Evolutionary conservation across 2,888 invertebrate genomes (phyloP).

Genomic region (Eremobia ochroleuca): DNA sequence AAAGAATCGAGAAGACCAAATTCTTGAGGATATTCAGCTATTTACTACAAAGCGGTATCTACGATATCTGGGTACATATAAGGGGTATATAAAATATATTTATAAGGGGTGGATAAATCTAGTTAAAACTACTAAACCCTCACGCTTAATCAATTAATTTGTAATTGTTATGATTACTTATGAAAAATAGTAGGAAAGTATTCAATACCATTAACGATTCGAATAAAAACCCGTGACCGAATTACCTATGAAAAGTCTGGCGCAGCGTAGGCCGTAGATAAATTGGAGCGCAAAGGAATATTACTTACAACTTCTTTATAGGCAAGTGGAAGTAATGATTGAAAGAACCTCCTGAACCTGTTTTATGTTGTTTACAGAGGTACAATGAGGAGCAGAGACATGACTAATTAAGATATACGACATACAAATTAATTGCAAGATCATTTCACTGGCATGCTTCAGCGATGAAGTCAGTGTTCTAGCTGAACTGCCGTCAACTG

Average conservation of each 20-base stretch:
- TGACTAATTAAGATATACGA: slow-evolving; percentile 74
- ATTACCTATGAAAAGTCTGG: background rate
- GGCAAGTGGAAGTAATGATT: slow-evolving; percentile 16
- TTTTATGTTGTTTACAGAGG: slow-evolving; percentile 34
- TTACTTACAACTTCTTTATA: background rate
- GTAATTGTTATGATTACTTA: background rate
- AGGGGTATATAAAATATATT: too few relatives aligned
- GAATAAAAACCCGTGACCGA: background rate
- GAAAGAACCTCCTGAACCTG: slow-evolving; percentile 26
- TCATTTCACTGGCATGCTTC: slow-evolving; percentile 73
- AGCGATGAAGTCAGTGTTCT: slow-evolving; percentile 76
- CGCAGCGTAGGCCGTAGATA: background rate
- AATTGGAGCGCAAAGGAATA: slow-evolving; percentile 10
- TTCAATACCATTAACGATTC: background rate
- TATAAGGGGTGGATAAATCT: background rate
- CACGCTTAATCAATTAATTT: background rate
- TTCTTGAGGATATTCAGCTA: background rate
- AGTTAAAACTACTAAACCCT: background rate
- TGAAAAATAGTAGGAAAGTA: background rate
- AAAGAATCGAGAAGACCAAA: background rate
- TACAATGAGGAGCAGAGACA: slow-evolving; percentile 37
- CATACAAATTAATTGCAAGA: slow-evolving; percentile 74
- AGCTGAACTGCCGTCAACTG: slow-evolving; percentile 76
- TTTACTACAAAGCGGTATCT: background rate
- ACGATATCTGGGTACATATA: too few relatives aligned